Evolutionary conservation across 1,140 invertebrate genomes (phyloP).

Genomic region (Aphaenogaster rudis): DNA sequence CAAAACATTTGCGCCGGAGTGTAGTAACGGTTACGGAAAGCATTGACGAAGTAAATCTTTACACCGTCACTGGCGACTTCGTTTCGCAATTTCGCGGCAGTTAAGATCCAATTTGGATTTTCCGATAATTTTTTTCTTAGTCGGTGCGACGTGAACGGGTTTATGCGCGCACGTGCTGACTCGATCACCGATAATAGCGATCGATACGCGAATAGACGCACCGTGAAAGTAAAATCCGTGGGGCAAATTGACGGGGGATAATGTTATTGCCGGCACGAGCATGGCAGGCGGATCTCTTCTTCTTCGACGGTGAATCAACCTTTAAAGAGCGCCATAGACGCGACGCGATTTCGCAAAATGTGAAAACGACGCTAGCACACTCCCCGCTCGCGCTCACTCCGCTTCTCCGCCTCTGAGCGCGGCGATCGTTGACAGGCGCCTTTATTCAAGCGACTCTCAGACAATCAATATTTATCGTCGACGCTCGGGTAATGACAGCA

Average conservation of each 20-base stretch:
- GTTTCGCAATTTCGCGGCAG: background rate
- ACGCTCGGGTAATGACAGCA: background rate
- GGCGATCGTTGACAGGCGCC: slow-evolving; percentile 38
- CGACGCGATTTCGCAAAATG: slow-evolving; percentile 55
- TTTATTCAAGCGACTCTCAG: slow-evolving; percentile 36
- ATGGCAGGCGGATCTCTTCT: slow-evolving; percentile 34
- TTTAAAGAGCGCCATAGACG: slow-evolving; percentile 49
- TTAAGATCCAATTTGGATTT: slow-evolving; percentile 2
- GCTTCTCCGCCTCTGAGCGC: background rate
- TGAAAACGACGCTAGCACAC: slow-evolving; percentile 45
- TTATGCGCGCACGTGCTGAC: slow-evolving; percentile 26
- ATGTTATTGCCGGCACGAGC: slow-evolving; percentile 31
- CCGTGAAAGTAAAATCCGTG: slow-evolving; percentile 51
- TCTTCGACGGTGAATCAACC: slow-evolving; percentile 42
- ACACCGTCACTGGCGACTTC: background rate
- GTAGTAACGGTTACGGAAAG: background rate
- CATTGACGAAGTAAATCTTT: background rate
- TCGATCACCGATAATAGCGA: slow-evolving; percentile 36
- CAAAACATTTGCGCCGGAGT: background rate
- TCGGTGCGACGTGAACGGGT: slow-evolving; percentile 2
- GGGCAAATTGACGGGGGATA: slow-evolving; percentile 18
- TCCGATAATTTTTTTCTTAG: background rate
- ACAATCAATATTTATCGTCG: slow-evolving; percentile 51
- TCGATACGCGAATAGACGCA: slow-evolving; percentile 39
- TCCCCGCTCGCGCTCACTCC: background rate